A percentile compares a stretch with the other conserved stretches of the same genome.
Evolutionary conservation across 1,140 invertebrate species (phyloP).

Genomic region (Dinoponera quadriceps): DNA sequence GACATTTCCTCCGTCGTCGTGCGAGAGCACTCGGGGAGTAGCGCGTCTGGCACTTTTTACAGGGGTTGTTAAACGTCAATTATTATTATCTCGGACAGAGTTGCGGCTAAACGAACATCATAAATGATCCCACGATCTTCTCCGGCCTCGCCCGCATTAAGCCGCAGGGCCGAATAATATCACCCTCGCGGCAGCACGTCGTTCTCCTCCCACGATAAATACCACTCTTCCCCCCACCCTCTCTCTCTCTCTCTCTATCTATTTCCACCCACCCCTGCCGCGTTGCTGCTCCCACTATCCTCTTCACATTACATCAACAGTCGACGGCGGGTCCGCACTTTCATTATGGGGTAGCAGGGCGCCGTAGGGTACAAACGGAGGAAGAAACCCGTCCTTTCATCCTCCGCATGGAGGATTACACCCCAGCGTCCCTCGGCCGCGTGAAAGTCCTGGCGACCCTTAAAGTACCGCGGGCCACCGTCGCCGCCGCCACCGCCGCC

Average conservation of each 20-base stretch:
- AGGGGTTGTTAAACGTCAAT: too few relatives aligned
- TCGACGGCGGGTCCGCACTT: not conserved
- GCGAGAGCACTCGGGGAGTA: too few relatives aligned
- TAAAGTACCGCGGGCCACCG: conserved; percentile 54
- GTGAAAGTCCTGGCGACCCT: conserved; percentile 47
- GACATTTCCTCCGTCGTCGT: too few relatives aligned
- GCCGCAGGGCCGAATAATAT: conserved; percentile 10
- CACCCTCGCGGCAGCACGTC: not conserved
- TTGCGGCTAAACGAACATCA: not conserved
- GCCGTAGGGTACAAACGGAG: not conserved
- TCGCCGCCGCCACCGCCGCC: not conserved
- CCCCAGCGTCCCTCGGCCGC: conserved; percentile 3
- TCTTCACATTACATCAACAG: conserved; percentile 3
- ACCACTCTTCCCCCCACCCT: not conserved
- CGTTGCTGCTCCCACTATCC: not conserved
- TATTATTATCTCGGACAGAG: not conserved
- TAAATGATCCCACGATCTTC: conserved; percentile 32
- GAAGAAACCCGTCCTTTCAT: not conserved
- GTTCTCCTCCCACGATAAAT: not conserved
- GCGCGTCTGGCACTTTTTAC: too few relatives aligned
- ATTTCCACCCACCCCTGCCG: too few relatives aligned
- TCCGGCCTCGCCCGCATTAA: conserved; percentile 24
- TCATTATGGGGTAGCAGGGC: not conserved
- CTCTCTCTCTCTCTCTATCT: not conserved
- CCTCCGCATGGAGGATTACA: not conserved